Evolutionary conservation across 1,140 invertebrate species (phyloP).

Genomic region (Galendromus occidentalis): DNA sequence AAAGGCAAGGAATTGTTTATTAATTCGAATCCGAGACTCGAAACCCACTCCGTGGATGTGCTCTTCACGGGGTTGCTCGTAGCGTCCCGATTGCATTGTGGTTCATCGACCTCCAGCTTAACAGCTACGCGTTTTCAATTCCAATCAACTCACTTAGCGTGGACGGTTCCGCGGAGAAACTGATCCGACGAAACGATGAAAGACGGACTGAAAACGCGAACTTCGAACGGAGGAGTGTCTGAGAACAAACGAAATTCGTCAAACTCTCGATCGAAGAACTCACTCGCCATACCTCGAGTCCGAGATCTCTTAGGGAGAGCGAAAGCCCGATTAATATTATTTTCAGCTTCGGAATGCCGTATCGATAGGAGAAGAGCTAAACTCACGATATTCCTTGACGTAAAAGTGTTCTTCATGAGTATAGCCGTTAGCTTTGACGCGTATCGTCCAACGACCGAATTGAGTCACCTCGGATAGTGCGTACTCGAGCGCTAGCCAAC

Average conservation of each 20-base stretch:
- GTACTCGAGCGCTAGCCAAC: background rate
- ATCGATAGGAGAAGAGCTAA: background rate
- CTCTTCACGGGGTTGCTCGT: background rate
- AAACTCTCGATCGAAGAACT: too few species aligned
- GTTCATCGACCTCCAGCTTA: background rate
- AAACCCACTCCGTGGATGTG: background rate
- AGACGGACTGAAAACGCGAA: background rate
- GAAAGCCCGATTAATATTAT: too few species aligned
- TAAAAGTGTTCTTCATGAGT: background rate
- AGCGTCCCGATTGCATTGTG: background rate
- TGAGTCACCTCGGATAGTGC: background rate
- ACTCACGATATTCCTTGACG: conserved; percentile 4
- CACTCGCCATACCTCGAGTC: too few species aligned
- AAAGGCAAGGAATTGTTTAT: background rate
- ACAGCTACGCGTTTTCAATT: background rate
- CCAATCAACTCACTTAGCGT: background rate
- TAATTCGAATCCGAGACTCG: background rate
- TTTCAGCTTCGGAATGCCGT: too few species aligned
- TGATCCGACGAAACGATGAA: conserved; percentile 7
- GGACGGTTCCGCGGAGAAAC: background rate
- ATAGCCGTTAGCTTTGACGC: background rate
- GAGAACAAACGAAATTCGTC: background rate
- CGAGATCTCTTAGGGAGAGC: too few species aligned
- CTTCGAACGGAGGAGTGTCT: conserved; percentile 3
- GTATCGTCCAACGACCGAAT: conserved; percentile 5